phyloP scores from a whole-genome alignment of 2,888 invertebrate genomes.

The Trachelus stipa region DNA sequence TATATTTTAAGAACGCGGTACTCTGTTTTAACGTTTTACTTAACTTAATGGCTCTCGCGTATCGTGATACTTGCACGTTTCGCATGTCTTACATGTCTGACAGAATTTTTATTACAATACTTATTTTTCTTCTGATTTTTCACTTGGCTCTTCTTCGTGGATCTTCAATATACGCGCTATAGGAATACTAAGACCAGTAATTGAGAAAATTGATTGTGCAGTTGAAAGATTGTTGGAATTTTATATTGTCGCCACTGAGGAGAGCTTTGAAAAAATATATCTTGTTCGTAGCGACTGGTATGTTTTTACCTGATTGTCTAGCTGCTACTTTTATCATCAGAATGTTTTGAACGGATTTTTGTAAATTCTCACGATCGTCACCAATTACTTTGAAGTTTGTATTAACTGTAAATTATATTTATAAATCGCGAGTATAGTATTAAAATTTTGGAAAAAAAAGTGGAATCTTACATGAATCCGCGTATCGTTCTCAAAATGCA shows the following conservation, averaged over 20 bases:
- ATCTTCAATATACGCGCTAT: neutral
- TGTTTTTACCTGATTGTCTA: neutral
- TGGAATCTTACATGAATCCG: neutral
- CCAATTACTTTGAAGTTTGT: neutral
- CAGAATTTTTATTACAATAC: neutral
- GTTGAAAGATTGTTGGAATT: neutral
- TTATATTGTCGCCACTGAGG: neutral
- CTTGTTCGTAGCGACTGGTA: neutral
- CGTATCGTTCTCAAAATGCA: conserved; percentile 33
- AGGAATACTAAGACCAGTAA: neutral
- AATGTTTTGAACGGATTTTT: neutral
- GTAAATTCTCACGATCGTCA: neutral
- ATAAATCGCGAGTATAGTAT: neutral
- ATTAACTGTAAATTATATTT: neutral
- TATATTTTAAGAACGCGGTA: neutral
- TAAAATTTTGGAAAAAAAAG: conserved; percentile 13
- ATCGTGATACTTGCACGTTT: neutral
- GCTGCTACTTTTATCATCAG: neutral
- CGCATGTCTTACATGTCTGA: neutral
- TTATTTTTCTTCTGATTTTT: neutral
- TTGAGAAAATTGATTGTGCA: neutral
- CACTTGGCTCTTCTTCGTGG: neutral
- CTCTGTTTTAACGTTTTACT: neutral
- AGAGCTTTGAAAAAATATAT: neutral
- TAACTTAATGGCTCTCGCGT: neutral